Evolutionary conservation across 1,140 invertebrate species (phyloP), one percentile per base, ranked within the genome.

Genomic region (Drosophila nikananu): DNA sequence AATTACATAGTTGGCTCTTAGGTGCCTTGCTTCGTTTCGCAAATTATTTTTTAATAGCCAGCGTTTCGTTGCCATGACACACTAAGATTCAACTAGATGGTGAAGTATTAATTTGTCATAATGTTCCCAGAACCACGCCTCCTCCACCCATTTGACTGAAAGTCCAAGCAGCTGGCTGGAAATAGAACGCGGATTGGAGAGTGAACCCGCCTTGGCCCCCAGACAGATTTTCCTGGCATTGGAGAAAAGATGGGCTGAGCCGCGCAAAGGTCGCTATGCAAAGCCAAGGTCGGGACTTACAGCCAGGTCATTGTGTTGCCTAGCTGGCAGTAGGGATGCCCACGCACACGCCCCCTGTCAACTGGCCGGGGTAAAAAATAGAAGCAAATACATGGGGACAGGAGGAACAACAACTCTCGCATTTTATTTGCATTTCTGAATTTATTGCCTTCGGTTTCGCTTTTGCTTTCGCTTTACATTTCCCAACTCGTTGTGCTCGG

Each of bases 381-480:
- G 70, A 73, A 68, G 55, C 63, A 68, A 68, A 71, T 55, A 71
- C 23, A 71, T 55, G 44, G 17, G 13, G 61, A 21, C 48, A 62
- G 30, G 19, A 63, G 46, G 42, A 65, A 71, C 19, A 63, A 76
- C 42, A 67, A 65, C 55, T 67, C 62, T 65, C 66, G 60, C 44
- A 83, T 74, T 81, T 81, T 81, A 76, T 87, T 87, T 84, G 74
- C 86, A 84, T 87, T 83, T 78, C 58, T 63, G 61, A 82, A 86
- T 87, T 81, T 84, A 76, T 86, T 82, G 83, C 72, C 71, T 57
- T 78, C 68, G 67, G 61, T 71, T 79, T 60, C 57, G 55, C 19
- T 49, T 66, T 52, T 61, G 66, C 66, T 74, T 66, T 52, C 64
- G 66, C 67, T 78, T 78, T 81, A 60, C 61, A 72, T 77, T 80